Evolutionary conservation across 2,888 invertebrate genomes (phyloP).

Genomic region (Aphidoletes aphidimyza): DNA sequence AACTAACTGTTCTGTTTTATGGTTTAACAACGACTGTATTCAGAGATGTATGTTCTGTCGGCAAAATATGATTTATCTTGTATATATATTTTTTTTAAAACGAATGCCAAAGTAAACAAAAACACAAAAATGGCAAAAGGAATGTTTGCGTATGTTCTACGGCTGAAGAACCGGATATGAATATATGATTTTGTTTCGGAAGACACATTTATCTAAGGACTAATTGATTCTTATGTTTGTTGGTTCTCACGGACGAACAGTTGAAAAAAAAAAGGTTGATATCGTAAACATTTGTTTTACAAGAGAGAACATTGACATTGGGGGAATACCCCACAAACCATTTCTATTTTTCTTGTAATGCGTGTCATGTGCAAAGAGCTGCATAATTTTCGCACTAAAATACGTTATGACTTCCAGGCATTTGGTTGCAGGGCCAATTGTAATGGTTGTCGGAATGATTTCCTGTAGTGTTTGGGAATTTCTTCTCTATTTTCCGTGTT

Average conservation of each 20-base stretch:
- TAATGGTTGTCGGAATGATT: neutral
- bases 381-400: constrained; percentile 34
- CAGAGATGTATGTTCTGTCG: no score
- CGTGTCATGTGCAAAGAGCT: neutral
- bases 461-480: constrained; percentile 42
- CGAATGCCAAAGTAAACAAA: no score
- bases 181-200: neutral
- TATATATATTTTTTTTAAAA: neutral
- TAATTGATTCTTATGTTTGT: neutral
- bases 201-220: neutral
- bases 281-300: neutral
- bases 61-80: no score
- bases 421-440: neutral
- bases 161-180: neutral
- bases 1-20: no score
- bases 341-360: neutral
- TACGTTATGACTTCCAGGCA: neutral
- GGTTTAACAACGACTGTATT: no score
- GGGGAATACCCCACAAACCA: constrained; percentile 28
- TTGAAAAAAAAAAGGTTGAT: neutral
- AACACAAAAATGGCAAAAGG: neutral
- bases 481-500: neutral
- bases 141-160: neutral
- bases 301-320: neutral
- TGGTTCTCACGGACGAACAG: neutral